Base-by-base conservation (phyloP, 2,888 invertebrate species). In the Pristionchus fissidentatus region DNA sequence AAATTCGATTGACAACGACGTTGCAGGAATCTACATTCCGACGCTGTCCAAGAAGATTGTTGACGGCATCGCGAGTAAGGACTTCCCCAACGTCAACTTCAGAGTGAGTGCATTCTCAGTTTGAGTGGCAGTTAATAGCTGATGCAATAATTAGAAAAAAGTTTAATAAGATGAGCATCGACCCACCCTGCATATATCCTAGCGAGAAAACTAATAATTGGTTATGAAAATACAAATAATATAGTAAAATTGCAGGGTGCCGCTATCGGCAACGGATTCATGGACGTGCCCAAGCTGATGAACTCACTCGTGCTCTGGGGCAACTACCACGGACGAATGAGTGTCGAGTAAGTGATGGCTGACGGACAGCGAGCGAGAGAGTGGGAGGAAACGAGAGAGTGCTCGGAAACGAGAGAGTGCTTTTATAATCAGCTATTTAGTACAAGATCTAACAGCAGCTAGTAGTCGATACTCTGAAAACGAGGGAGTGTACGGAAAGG, bases 1-100 rank as follows among this genome's bases (percentile, higher is more conserved):
- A 2, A 66, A 19, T 38, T 4, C 8, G 1, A 22, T n/a, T n/a
- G n/a, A n/a, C n/a, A n/a, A n/a, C n/a, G n/a, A n/a, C 19, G 8
- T n/a, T 29, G 0, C 32, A 83, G 83, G 93, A 7, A 92, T 93
- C 35, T 93, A 93, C 87, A 93, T 93, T 5, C 93, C 93, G 5
- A 93, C 93, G 32, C 89, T 93, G 46, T 90, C 93, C 8, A 89
- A 89, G 8, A 84, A 89, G 32, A 88, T 93, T 5, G 86, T 93
- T 10, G 83, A 88, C 46, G 91, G 92, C 26, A 87, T 90, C 84
- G 87, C 87, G 38, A 79, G 70, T n/a, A 62, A 55, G 19, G 83
- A 84, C 57, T 89, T 89, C 84, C 87, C 88, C 1, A 89, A 88
- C 57, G 84, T 79, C n/a, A 89, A 89, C 80, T 90, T 90, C 83